A percentile compares a stretch with the other conserved stretches of the same genome.
Conservation (phyloP, 1,140 invertebrate species). For the Pseudomyrmex gracilis region DNA sequence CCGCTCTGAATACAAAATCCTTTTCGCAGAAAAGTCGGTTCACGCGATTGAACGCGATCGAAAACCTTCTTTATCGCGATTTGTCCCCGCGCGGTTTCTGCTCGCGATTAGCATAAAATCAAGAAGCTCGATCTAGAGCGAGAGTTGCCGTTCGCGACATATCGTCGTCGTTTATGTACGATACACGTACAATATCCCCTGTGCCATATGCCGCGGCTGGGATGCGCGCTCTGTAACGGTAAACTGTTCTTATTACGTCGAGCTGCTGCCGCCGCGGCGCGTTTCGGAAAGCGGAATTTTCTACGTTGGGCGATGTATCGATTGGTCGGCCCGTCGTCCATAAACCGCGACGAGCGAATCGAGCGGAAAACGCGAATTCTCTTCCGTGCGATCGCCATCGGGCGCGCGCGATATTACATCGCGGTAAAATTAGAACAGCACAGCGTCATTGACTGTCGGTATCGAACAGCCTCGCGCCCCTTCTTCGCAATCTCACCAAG, state of each 20-base stretch:
- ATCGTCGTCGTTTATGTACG: background rate
- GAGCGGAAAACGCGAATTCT: slow-evolving; percentile 51
- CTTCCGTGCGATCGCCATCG: slow-evolving; percentile 17
- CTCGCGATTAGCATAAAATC: slow-evolving; percentile 46
- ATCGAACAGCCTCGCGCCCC: slow-evolving; percentile 16
- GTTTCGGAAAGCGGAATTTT: slow-evolving; percentile 37
- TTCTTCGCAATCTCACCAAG: background rate
- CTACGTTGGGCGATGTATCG: slow-evolving; percentile 58
- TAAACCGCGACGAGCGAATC: slow-evolving; percentile 25
- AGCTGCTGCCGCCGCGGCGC: slow-evolving; percentile 6
- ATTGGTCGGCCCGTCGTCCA: slow-evolving; percentile 27
- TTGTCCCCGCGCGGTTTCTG: background rate
- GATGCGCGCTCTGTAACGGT: background rate
- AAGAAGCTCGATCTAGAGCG: slow-evolving; percentile 1
- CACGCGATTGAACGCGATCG: background rate
- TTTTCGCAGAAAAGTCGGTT: slow-evolving; percentile 37
- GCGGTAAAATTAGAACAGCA: slow-evolving; percentile 51
- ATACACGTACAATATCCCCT: background rate
- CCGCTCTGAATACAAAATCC: slow-evolving; percentile 36
- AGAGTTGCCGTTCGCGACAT: slow-evolving; percentile 25
- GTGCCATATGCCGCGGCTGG: slow-evolving; percentile 27
- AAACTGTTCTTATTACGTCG: slow-evolving; percentile 37
- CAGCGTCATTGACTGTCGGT: slow-evolving; percentile 58
- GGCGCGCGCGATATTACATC: slow-evolving; percentile 12
- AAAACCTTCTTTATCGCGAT: slow-evolving; percentile 17